These are phyloP conservation scores for Macrostomum lignano DNA, from an alignment of 1,140 invertebrate genomes.

Conservation along the genomic window DNA sequence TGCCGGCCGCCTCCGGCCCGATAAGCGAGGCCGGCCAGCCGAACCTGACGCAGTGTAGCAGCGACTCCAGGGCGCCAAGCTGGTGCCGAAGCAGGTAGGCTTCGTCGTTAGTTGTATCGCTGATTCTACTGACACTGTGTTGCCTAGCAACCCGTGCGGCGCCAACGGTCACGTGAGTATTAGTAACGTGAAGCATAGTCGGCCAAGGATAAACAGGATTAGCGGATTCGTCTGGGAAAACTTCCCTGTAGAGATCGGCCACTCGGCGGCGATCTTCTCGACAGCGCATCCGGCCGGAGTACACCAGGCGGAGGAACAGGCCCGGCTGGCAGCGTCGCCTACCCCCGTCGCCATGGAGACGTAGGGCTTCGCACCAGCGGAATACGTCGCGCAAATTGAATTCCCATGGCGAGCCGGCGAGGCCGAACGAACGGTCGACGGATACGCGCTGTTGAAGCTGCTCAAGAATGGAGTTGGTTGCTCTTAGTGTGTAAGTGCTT, in stretches of 20 bases:
- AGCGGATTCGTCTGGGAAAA: too few relatives aligned
- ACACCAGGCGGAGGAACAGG: conserved; percentile 43
- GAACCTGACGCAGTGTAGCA: conserved; percentile 53
- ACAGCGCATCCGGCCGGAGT: conserved; percentile 34
- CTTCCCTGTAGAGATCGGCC: too few relatives aligned
- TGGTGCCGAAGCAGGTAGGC: too few relatives aligned
- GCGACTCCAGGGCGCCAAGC: conserved; percentile 38
- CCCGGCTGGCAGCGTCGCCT: conserved; percentile 29
- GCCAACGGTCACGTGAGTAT: too few relatives aligned
- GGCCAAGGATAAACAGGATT: too few relatives aligned
- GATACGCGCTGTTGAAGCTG: too few relatives aligned
- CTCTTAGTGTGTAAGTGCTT: too few relatives aligned
- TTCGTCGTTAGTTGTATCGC: too few relatives aligned
- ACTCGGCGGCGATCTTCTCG: conserved; percentile 3
- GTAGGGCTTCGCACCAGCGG: conserved; percentile 51
- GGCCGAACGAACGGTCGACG: conserved; percentile 23
- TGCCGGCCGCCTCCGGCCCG: conserved; percentile 46
- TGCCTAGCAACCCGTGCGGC: too few relatives aligned
- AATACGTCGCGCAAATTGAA: conserved; percentile 79
- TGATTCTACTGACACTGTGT: too few relatives aligned
- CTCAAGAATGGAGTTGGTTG: too few relatives aligned
- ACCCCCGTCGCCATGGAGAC: conserved; percentile 17
- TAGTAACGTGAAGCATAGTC: too few relatives aligned
- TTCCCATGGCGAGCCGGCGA: conserved; percentile 57
- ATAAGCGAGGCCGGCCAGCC: conserved; percentile 69